These are phyloP conservation scores for Peromyscus attwateri DNA, from an alignment of 2,797 vertebrate genomes.

Conservation along the genomic window DNA sequence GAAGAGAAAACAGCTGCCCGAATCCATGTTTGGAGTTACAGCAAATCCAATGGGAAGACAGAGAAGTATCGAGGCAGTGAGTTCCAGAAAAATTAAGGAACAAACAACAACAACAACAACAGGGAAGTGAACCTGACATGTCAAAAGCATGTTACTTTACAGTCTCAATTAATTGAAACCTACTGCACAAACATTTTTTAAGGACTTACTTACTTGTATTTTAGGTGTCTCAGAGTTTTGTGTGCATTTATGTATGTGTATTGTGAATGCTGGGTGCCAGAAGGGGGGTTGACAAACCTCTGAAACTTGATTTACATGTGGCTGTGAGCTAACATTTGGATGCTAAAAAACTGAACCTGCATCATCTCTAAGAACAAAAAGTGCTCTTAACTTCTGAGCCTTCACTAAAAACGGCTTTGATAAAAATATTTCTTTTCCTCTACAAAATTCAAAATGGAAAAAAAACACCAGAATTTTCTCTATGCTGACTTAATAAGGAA, in stretches of 20 bases:
- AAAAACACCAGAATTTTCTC: neutral
- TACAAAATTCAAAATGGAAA: neutral
- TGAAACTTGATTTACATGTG: neutral
- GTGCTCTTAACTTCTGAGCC: neutral
- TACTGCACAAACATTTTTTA: neutral
- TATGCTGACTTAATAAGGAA: neutral
- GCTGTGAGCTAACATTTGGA: neutral
- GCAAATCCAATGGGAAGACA: neutral
- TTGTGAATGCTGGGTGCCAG: neutral
- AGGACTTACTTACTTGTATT: neutral
- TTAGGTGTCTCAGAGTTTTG: neutral
- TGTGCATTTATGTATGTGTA: neutral
- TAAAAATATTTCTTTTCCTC: neutral
- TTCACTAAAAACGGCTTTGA: neutral
- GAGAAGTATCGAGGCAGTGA: fast-evolving
- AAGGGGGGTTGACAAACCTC: too few relatives aligned
- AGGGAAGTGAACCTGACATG: neutral
- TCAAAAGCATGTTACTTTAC: constrained; percentile 42
- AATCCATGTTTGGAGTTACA: neutral
- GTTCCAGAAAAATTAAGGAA: neutral
- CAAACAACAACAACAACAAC: neutral
- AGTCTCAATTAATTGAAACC: neutral
- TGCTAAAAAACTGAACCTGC: neutral
- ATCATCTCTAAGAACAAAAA: neutral
- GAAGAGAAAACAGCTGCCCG: neutral